phyloP scores from a whole-genome alignment of 2,888 invertebrate species.

The Drosophila putrida region DNA sequence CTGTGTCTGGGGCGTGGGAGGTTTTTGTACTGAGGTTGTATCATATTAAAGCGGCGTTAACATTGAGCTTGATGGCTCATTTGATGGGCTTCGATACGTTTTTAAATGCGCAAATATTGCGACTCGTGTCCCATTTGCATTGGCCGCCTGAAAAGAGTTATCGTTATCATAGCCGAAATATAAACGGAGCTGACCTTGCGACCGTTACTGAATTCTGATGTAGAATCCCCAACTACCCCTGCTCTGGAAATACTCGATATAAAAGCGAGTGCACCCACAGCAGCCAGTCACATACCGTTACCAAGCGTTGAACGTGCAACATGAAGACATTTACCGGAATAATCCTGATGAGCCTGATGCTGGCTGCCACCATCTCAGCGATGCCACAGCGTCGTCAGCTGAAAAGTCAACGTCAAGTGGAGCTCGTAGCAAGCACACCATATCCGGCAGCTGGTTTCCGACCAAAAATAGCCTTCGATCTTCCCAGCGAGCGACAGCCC shows the following conservation, averaged over 20 bases:
- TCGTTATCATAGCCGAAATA: slow-evolving; percentile 68
- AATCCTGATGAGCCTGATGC: slow-evolving; percentile 51
- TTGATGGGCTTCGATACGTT: slow-evolving; percentile 70
- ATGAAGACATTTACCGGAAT: slow-evolving; percentile 56
- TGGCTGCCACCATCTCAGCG: slow-evolving; percentile 43
- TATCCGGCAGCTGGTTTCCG: slow-evolving; percentile 83
- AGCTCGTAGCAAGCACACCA: slow-evolving; percentile 73
- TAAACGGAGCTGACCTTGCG: slow-evolving; percentile 64
- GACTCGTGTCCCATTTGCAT: slow-evolving; percentile 70
- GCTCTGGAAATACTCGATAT: slow-evolving; percentile 32
- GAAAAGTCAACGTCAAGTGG: slow-evolving; percentile 75
- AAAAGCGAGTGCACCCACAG: slow-evolving; percentile 69
- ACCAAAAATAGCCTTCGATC: slow-evolving; percentile 74
- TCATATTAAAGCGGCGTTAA: slow-evolving; percentile 73
- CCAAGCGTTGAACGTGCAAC: slow-evolving; percentile 54
- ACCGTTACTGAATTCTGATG: slow-evolving; percentile 82
- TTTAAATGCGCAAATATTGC: slow-evolving; percentile 76
- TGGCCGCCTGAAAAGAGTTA: slow-evolving; percentile 59
- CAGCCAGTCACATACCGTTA: slow-evolving; percentile 76
- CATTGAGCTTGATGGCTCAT: slow-evolving; percentile 76
- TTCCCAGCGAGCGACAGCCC: slow-evolving; percentile 72
- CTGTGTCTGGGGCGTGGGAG: slow-evolving; percentile 9
- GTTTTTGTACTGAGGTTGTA: slow-evolving; percentile 33
- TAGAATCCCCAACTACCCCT: slow-evolving; percentile 52
- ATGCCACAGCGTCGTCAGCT: slow-evolving; percentile 58